These are phyloP conservation scores for Fregata magnificens DNA, from an alignment of 2,113 vertebrate species.

Conservation along the genomic window DNA sequence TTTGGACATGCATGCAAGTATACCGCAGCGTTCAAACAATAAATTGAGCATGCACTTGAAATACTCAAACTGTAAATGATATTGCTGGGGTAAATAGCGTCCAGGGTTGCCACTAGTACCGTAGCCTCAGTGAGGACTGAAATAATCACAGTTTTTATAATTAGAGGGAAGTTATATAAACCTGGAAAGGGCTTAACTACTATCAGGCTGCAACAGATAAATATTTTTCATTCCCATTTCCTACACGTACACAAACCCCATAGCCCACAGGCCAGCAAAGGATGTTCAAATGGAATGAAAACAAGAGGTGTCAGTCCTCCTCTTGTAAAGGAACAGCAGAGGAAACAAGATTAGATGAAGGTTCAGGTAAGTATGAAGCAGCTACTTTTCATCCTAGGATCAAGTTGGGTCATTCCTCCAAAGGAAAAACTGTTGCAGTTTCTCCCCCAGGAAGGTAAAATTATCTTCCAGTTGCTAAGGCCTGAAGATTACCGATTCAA, in stretches of 20 bases:
- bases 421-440: neutral
- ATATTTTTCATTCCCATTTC: neutral
- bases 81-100: neutral
- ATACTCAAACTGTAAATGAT: neutral
- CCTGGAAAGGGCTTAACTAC: neutral
- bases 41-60: neutral
- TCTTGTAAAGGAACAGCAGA: neutral
- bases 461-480: neutral
- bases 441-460: neutral
- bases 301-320: neutral
- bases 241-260: neutral
- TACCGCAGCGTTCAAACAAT: neutral
- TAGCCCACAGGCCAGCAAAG: neutral
- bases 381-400: neutral
- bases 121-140: neutral
- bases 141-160: neutral
- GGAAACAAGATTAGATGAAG: neutral
- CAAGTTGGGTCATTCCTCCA: neutral
- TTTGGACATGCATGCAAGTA: neutral
- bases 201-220: neutral
- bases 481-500: neutral
- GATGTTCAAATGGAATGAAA: neutral
- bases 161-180: neutral
- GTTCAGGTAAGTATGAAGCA: neutral
- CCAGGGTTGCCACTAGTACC: neutral